Base-by-base conservation (phyloP, 2,888 invertebrate genomes). In the Pherbina coryleti region DNA sequence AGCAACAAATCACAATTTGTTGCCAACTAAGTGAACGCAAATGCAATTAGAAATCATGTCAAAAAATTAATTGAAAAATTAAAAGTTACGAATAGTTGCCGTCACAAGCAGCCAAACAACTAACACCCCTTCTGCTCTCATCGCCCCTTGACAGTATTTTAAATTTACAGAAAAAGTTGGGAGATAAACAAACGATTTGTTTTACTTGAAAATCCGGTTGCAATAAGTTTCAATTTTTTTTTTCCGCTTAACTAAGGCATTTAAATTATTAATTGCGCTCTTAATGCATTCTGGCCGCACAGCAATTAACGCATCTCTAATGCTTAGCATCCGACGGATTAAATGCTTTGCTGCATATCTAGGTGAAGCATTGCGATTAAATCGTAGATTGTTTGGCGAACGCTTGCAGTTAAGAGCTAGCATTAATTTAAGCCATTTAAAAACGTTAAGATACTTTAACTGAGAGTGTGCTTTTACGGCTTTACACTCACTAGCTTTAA, bases 1-100 rank as follows among this genome's bases (percentile, higher is more conserved):
- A 34, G 57, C 72, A 28, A 22, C 64, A 64, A 74, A 51, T 64
- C 28, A 28, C 49, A 17, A 66, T 34, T 66, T 31, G 66, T 17
- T 17, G 31, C 34, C 37, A 17, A 66, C 19, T 34, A 66, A 60
- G 11, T 60, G 22, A 25, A 11, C 14, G 28, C 25, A 51, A 31
- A 66, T 55, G 53, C 57, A 73, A 53, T 77, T 72, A 55, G 37
- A 69, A 64, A 57, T 62, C 71, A 53, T 70, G 78, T 78, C 78
- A 78, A 55, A 70, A 75, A 44, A 53, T 70, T 78, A 78, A 78
- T 78, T 78, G 75, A 78, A 78, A 78, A 78, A 78, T 66, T 17
- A n/a, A n/a, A n/a, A n/a, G 60, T 60, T 34, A 74, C 66, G 37
- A 51, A 64, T 55, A 7, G 22, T 37, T 14, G 57, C 8, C 57